These are phyloP conservation scores for Pseudomyrmex flavicornis DNA, from an alignment of 1,140 invertebrate genomes.

Conservation along the genomic window DNA sequence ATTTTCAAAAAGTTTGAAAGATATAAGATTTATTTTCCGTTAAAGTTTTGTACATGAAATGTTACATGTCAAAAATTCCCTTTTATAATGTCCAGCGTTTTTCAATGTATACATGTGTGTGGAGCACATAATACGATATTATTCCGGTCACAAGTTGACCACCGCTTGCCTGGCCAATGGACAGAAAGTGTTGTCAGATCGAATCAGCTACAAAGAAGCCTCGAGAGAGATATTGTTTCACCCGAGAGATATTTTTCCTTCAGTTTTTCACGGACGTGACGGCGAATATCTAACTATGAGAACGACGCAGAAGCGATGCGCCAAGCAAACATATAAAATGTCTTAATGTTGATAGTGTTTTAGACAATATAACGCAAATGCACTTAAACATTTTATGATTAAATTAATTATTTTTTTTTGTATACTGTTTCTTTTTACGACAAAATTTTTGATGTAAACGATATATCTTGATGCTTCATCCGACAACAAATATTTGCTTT, in stretches of 20 bases:
- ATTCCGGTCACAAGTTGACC: conserved; percentile 65
- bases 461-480: neutral
- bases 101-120: neutral
- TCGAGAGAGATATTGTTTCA: conserved; percentile 41
- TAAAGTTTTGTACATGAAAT: neutral
- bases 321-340: conserved; percentile 8
- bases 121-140: conserved; percentile 42
- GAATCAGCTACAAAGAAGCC: conserved; percentile 55
- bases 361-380: neutral
- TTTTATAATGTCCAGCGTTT: neutral
- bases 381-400: neutral
- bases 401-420: neutral
- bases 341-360: neutral
- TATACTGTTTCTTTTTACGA: neutral
- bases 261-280: conserved; percentile 2
- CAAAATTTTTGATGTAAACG: neutral
- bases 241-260: conserved; percentile 19
- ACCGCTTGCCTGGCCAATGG: conserved; percentile 58
- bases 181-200: conserved; percentile 67
- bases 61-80: neutral
- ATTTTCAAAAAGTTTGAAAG: neutral
- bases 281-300: conserved; percentile 23
- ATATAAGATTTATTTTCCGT: neutral
- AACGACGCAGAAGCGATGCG: neutral
- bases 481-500: conserved; percentile 11